A percentile compares a stretch with the other conserved stretches of the same genome.
Evolutionary conservation across 2,113 vertebrate genomes (phyloP).

Genomic region (Isichthys henryi): DNA sequence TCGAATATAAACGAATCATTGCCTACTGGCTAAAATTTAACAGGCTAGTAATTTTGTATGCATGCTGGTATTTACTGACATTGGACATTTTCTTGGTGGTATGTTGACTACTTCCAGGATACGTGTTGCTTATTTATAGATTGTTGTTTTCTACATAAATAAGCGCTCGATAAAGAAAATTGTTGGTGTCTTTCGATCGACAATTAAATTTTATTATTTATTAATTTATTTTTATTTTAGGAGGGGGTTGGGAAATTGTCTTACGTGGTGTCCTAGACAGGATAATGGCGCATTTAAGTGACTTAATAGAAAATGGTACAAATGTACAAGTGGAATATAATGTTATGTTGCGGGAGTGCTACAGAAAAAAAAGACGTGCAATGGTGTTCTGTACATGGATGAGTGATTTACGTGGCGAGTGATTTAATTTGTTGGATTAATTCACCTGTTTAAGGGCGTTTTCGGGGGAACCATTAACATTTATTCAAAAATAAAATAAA

Average conservation of each 20-base stretch:
- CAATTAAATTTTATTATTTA: background rate
- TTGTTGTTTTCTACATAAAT: background rate
- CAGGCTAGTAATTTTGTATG: background rate
- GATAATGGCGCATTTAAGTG: background rate
- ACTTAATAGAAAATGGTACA: background rate
- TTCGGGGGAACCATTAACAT: background rate
- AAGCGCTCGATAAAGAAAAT: background rate
- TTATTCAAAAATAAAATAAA: background rate
- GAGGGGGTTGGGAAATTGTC: background rate
- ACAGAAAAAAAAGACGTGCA: background rate
- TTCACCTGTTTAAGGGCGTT: background rate
- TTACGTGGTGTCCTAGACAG: background rate
- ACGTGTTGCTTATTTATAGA: background rate
- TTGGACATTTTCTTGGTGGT: background rate
- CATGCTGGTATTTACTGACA: background rate
- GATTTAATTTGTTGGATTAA: background rate
- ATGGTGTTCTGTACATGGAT: background rate
- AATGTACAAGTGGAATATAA: slow-evolving; percentile 3
- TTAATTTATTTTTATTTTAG: background rate
- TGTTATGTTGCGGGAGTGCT: background rate
- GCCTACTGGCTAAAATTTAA: background rate
- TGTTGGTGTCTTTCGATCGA: background rate
- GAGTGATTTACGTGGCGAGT: background rate
- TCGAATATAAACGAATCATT: background rate
- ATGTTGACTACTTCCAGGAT: background rate